A percentile compares a stretch with the other conserved stretches of the same genome.
Evolutionary conservation across 2,888 invertebrate genomes (phyloP).

Genomic region (Loripinus fragilis): DNA sequence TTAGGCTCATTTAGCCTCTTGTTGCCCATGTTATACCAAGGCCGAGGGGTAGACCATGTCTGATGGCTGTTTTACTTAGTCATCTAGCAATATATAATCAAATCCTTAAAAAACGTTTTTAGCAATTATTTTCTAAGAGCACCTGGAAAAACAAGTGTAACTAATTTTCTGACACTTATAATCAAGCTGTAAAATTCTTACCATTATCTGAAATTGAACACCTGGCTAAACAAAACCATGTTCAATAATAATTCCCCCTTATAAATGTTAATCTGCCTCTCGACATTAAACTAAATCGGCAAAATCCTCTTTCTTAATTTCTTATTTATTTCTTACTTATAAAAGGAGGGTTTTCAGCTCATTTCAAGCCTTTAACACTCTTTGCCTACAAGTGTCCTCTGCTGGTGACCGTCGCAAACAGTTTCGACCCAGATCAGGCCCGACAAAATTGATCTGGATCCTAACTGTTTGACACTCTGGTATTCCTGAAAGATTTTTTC

Average conservation of each 20-base stretch:
- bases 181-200: slow-evolving; percentile 10
- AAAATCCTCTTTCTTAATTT: not conserved
- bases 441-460: too few relatives aligned
- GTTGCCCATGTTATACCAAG: too few relatives aligned
- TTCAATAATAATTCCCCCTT: slow-evolving; percentile 6
- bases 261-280: slow-evolving; percentile 2
- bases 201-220: slow-evolving; percentile 21
- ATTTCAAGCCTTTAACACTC: too few relatives aligned
- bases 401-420: too few relatives aligned
- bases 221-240: slow-evolving; percentile 21
- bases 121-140: not conserved
- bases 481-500: too few relatives aligned
- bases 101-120: not conserved
- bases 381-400: too few relatives aligned
- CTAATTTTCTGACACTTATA: slow-evolving; percentile 19
- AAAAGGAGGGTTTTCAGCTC: not conserved
- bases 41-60: too few relatives aligned
- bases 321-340: not conserved
- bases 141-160: slow-evolving; percentile 8
- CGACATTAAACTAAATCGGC: not conserved
- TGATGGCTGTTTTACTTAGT: too few relatives aligned
- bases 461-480: too few relatives aligned
- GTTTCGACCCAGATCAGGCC: too few relatives aligned
- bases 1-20: too few relatives aligned
- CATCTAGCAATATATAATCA: too few relatives aligned